Conservation (phyloP, 2,888 invertebrate genomes). For the Danaus chrysippus region DNA sequence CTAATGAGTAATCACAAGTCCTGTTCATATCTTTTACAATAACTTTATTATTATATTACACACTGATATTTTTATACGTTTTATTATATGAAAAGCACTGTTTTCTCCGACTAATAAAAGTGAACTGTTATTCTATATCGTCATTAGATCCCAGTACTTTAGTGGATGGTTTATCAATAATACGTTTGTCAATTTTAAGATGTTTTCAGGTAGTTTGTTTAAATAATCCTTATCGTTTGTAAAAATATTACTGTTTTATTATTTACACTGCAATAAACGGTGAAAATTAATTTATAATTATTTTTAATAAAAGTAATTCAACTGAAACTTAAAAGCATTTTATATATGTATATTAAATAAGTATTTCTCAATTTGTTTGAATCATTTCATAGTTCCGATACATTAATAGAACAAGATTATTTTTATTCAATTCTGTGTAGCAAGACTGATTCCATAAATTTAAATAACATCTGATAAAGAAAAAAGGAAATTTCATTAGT, state of each 20-base stretch:
- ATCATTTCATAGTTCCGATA: too few relatives aligned
- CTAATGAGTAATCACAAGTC: background rate
- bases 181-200: background rate
- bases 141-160: constrained; percentile 4
- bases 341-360: too few relatives aligned
- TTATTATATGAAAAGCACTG: constrained; percentile 8
- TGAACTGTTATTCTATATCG: constrained; percentile 10
- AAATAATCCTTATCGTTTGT: background rate
- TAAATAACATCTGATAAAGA: too few relatives aligned
- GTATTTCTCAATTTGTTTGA: too few relatives aligned
- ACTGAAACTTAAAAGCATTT: too few relatives aligned
- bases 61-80: background rate
- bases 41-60: background rate
- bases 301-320: too few relatives aligned
- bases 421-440: too few relatives aligned
- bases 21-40: background rate
- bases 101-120: constrained; percentile 14
- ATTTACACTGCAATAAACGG: background rate
- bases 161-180: background rate
- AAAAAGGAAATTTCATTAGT: too few relatives aligned
- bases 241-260: background rate
- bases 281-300: too few relatives aligned
- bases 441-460: too few relatives aligned
- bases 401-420: too few relatives aligned
- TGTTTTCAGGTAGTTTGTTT: background rate